Base-by-base conservation (phyloP, 2,888 invertebrate species). In the Trichogramma evanescens region DNA sequence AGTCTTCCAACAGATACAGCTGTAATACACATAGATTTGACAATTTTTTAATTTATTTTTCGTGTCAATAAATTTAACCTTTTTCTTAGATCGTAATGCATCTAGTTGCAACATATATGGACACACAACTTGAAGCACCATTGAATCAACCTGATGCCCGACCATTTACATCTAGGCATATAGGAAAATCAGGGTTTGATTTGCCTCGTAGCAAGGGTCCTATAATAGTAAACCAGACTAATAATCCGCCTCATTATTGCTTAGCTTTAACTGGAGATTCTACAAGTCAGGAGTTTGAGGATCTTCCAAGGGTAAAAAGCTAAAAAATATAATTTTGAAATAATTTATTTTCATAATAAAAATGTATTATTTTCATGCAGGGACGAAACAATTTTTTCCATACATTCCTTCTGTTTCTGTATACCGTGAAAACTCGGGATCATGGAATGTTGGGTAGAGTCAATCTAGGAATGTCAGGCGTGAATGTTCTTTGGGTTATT, bases 301-400 rank as follows among this genome's bases (percentile, higher is more conserved):
- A 87, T 74, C 82, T 89, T 71, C 84, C 85, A 58, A 85, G 87
- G 78, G 87, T 86, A 77, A 72, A 65, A 51, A 41, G 6, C 9
- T 8, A 54, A 26, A 26, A 26, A 26, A 26, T 26, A 40, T 45
- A 7, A 44, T 48, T 56, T 50, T 43, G n/a, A 38, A 4, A 43
- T 5, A 41, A 50, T 38, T 1, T 43, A 38, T 57, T 56, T 61
- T 6, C 50, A 40, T 51, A 51, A 5, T 46, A 49, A 46, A 44
- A 51, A 52, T 58, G 56, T 42, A 26, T 39, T 66, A 63, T 42
- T 63, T 65, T 65, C 63, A 81, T 82, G 65, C 74, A 86, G 85
- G 93, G 94, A 56, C 85, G 93, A 71, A 92, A 93, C 80, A 95
- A 94, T 80, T 80, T 95, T 71, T 90, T 94, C 75, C 91, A 93